These are phyloP conservation scores for Drosophila persimilis DNA, from an alignment of 1,140 invertebrate genomes.

Conservation along the genomic window DNA sequence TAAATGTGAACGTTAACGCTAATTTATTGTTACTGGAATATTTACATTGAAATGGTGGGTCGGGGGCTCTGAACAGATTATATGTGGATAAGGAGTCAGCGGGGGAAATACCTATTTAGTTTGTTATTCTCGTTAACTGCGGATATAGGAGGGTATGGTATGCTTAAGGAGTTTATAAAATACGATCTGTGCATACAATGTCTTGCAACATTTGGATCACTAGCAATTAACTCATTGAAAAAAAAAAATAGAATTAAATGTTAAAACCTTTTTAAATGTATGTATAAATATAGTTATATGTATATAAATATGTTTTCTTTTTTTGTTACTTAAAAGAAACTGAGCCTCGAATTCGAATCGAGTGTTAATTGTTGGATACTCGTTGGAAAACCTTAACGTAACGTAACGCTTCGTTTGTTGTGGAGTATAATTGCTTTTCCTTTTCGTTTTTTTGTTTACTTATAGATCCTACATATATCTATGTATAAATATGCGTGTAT, in stretches of 20 bases:
- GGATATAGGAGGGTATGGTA: constrained; percentile 40
- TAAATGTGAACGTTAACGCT: constrained; percentile 49
- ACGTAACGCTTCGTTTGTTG: constrained; percentile 50
- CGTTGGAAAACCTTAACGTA: constrained; percentile 53
- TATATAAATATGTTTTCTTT: constrained; percentile 21
- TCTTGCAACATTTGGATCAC: constrained; percentile 45
- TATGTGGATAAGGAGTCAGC: constrained; percentile 10
- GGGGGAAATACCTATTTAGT: constrained; percentile 21
- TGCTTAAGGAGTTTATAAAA: constrained; percentile 29
- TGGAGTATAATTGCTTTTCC: constrained; percentile 66
- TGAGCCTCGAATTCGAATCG: constrained; percentile 21
- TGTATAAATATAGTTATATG: constrained; percentile 43
- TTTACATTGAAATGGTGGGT: constrained; percentile 51
- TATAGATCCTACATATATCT: constrained; percentile 46
- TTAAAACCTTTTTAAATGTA: constrained; percentile 28
- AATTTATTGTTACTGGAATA: constrained; percentile 61
- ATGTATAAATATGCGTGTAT: constrained; percentile 51
- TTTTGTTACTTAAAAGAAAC: constrained; percentile 32
- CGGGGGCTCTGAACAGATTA: constrained; percentile 1
- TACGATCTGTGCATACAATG: constrained; percentile 39
- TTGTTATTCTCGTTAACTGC: constrained; percentile 10
- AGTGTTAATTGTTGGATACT: constrained; percentile 44
- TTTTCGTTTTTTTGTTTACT: constrained; percentile 46
- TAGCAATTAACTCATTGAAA: constrained; percentile 32
- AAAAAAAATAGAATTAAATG: constrained; percentile 35